Evolutionary conservation across 1,140 invertebrate genomes (phyloP).

Genomic region (Sogatella furcifera): DNA sequence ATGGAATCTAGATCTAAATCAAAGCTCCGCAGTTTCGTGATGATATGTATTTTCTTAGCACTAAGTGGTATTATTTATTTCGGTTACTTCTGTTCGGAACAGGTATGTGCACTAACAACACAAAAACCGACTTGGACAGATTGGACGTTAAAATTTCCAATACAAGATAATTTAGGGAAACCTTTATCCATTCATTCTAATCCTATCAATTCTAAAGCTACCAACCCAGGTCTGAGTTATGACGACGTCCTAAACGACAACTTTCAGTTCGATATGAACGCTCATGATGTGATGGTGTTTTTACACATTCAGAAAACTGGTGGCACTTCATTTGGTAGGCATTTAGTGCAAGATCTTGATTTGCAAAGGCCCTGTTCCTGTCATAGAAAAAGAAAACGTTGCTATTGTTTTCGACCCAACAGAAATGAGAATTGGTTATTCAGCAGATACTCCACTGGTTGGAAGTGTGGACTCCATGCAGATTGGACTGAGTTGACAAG

Average conservation of each 20-base stretch:
- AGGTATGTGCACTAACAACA: constrained; percentile 62
- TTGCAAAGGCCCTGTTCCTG: constrained; percentile 78
- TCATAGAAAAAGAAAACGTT: constrained; percentile 73
- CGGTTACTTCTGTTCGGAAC: constrained; percentile 79
- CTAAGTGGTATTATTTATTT: constrained; percentile 74
- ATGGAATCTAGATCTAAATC: constrained; percentile 53
- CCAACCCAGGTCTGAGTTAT: constrained; percentile 44
- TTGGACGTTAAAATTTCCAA: constrained; percentile 26
- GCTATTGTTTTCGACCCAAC: constrained; percentile 85
- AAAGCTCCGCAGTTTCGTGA: constrained; percentile 58
- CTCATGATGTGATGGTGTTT: constrained; percentile 94
- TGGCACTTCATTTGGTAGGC: constrained; percentile 85
- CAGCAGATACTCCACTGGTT: constrained; percentile 95
- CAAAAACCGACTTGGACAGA: constrained; percentile 33
- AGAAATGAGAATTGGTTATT: constrained; percentile 93
- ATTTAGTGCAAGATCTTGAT: constrained; percentile 88
- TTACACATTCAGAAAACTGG: constrained; percentile 96
- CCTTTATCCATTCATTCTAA: constrained; percentile 36
- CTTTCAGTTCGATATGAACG: constrained; percentile 78
- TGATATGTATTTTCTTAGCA: constrained; percentile 64
- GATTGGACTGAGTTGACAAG: constrained; percentile 94
- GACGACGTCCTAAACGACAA: constrained; percentile 77
- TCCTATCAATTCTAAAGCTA: constrained; percentile 34
- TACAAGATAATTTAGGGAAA: constrained; percentile 43
- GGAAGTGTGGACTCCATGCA: constrained; percentile 97